Percentiles rank a stretch among this genome's conserved stretches.
These are phyloP conservation scores for Chauna torquata DNA, from an alignment of 2,113 vertebrate genomes.

Conservation along the genomic window DNA sequence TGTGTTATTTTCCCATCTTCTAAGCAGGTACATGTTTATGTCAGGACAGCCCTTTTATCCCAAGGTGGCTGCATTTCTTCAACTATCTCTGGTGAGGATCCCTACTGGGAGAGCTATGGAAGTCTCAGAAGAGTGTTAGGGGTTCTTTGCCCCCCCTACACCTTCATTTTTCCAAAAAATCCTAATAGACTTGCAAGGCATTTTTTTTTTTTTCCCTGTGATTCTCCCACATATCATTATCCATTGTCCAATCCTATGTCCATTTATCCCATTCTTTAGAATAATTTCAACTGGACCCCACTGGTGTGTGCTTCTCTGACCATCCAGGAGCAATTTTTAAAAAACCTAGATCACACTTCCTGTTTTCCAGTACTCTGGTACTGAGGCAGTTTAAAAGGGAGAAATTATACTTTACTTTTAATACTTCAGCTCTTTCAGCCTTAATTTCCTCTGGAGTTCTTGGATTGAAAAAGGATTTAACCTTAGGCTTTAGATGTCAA, in stretches of 20 bases:
- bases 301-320: background rate
- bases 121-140: background rate
- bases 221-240: background rate
- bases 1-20: background rate
- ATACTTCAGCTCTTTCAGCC: background rate
- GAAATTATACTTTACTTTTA: background rate
- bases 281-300: background rate
- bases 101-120: background rate
- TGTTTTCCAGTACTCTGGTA: background rate
- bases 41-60: background rate
- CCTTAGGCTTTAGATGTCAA: background rate
- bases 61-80: background rate
- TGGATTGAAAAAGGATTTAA: background rate
- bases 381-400: background rate
- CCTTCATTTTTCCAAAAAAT: background rate
- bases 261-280: background rate
- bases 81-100: background rate
- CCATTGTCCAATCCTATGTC: background rate
- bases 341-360: background rate
- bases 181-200: background rate
- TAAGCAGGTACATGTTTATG: background rate
- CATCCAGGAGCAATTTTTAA: background rate
- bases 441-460: background rate
- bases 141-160: background rate
- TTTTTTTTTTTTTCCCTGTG: background rate